Conservation (phyloP, 35 echinoderm and acorn worm genomes). For the Diadema setosum region DNA sequence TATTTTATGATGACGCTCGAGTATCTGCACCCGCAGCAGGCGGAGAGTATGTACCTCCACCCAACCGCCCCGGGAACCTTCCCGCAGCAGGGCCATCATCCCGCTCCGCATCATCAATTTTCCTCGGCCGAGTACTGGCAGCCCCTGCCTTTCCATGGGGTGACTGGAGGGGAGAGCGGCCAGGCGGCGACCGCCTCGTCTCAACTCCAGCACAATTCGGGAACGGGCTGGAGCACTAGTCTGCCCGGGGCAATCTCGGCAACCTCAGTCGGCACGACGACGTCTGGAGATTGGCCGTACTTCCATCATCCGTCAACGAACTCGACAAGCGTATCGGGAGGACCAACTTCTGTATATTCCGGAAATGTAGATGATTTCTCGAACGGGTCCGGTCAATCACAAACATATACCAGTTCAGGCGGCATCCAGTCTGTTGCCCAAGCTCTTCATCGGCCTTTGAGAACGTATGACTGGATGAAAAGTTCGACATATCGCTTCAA, state of each 20-base stretch:
- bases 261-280: not conserved
- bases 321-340: not conserved
- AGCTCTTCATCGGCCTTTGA: not conserved
- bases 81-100: not conserved
- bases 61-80: not conserved
- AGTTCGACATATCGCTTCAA: not conserved
- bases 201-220: not conserved
- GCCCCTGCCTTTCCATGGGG: not conserved
- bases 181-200: not conserved
- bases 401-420: not conserved
- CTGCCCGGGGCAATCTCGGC: not conserved
- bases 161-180: not conserved
- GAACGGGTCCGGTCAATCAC: not conserved
- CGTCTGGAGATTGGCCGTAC: not conserved
- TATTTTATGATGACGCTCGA: constrained; percentile 22
- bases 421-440: not conserved
- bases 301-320: not conserved
- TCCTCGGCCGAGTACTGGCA: not conserved
- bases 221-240: not conserved
- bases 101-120: not conserved
- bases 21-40: constrained; percentile 10
- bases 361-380: not conserved
- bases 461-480: constrained; percentile 1
- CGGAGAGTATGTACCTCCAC: constrained; percentile 3
- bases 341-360: not conserved